Evolutionary conservation across 2,797 vertebrate species (phyloP), one percentile per base, ranked within the genome.

Genomic region (Sebastes jordani): DNA sequence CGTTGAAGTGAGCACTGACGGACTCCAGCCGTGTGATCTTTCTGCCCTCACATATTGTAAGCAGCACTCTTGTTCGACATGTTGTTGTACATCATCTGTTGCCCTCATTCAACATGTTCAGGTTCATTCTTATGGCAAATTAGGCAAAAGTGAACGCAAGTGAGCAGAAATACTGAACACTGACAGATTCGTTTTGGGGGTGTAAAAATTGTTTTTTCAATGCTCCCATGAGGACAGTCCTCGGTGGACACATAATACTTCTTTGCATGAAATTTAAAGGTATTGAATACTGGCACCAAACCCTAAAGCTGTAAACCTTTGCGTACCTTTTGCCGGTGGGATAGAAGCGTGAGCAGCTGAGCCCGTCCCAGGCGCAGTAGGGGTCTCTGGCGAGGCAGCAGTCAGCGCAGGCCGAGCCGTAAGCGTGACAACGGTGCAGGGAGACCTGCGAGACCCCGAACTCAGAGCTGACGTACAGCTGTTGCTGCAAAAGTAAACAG

Each of bases 361-460:
- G 96, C 25, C 98, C 98, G 4, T 99, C 98, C 98, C 98, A 99
- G 85, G 98, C 98, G 0, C 98, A 99, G 94, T 99, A 99, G 0
- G 98, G 98, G 77, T 99, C 98, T 55, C 98, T 93, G 30, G 98
- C 98, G 1, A 99, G 96, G 93, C 98, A 99, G 93, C 98, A 99
- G 93, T 99, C 98, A 0, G 98, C 98, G 1, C 98, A 99, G 25
- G 98, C 98, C 0, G 97, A 95, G 4, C 98, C 98, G 0, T 99
- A 99, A 84, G 98, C 96, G 81, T 97, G 96, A 81, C 98, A 99
- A 34, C 98, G 98, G 76, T 99, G 98, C 89, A 99, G 75, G 32
- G 98, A 98, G 18, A 99, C 97, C 93, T 99, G 98, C 11, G 98
- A 97, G 78, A 99, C 81, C 29, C 98, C 98, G 65, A 97, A 97